These are phyloP conservation scores for Plutomurus gul DNA, from an alignment of 1,140 invertebrate genomes.

Conservation along the genomic window DNA sequence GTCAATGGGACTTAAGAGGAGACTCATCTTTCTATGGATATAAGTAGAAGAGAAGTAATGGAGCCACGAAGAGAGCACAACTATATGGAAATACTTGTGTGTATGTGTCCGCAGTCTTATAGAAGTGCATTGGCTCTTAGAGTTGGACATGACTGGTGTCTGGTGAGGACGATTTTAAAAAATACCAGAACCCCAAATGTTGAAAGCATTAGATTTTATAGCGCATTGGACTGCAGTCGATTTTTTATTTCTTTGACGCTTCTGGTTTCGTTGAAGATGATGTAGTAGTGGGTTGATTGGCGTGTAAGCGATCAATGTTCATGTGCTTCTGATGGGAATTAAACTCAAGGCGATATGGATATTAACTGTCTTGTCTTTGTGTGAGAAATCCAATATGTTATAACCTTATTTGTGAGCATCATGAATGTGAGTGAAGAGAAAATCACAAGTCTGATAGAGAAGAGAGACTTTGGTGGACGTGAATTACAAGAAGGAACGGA, in stretches of 20 bases:
- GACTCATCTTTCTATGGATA: neutral
- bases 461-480: neutral
- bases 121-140: too few species aligned
- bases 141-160: too few species aligned
- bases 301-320: neutral
- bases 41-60: too few species aligned
- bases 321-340: constrained; percentile 12
- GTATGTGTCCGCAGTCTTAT: too few species aligned
- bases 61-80: too few species aligned
- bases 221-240: too few species aligned
- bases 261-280: neutral
- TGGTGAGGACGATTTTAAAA: too few species aligned
- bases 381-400: neutral
- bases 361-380: neutral
- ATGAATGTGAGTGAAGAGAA: neutral
- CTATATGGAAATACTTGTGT: too few species aligned
- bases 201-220: neutral
- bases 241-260: neutral
- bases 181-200: too few species aligned
- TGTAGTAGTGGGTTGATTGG: neutral
- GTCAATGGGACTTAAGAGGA: constrained; percentile 1
- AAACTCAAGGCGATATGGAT: neutral
- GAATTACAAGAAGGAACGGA: neutral
- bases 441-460: neutral
- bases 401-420: constrained; percentile 3